Evolutionary conservation across 35 echinoderm and acorn worm species (phyloP).

Genomic region (Acanthaster planci): DNA sequence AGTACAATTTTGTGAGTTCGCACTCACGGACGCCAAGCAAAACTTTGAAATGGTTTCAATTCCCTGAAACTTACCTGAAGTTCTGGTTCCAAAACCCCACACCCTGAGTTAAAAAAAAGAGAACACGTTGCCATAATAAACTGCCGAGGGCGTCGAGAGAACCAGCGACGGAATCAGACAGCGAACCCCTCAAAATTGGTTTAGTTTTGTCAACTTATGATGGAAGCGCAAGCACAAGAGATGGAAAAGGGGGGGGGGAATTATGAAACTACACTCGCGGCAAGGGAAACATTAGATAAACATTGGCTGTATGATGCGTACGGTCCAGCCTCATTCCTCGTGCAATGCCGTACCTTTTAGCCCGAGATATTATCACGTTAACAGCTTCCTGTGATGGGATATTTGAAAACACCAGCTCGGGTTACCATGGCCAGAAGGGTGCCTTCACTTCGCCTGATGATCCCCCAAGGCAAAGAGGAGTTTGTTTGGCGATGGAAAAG

Average conservation of each 20-base stretch:
- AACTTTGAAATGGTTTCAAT: too few relatives aligned
- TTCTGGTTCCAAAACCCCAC: too few relatives aligned
- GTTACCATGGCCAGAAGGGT: slow-evolving; percentile 2
- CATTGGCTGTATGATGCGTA: slow-evolving; percentile 16
- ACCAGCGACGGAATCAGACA: too few relatives aligned
- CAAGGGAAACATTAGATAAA: slow-evolving; percentile 22
- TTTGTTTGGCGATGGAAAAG: too few relatives aligned
- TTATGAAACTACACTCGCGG: slow-evolving; percentile 24
- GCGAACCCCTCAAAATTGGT: too few relatives aligned
- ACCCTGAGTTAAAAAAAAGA: too few relatives aligned
- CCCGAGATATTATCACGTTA: slow-evolving; percentile 10
- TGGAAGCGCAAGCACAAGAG: background rate
- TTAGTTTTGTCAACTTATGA: background rate
- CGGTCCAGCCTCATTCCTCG: background rate
- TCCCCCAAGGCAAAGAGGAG: background rate
- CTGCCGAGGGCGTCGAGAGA: too few relatives aligned
- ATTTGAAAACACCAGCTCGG: slow-evolving; percentile 17
- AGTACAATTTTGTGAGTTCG: too few relatives aligned
- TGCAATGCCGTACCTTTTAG: slow-evolving; percentile 3
- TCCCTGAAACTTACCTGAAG: too few relatives aligned
- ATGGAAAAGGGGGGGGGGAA: background rate
- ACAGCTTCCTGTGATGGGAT: slow-evolving; percentile 17
- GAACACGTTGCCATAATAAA: too few relatives aligned
- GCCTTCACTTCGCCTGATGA: slow-evolving; percentile 18
- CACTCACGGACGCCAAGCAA: too few relatives aligned